Evolutionary conservation across 2,888 invertebrate species (phyloP), one percentile per base, ranked within the genome.

Genomic region (Mythimna impura): DNA sequence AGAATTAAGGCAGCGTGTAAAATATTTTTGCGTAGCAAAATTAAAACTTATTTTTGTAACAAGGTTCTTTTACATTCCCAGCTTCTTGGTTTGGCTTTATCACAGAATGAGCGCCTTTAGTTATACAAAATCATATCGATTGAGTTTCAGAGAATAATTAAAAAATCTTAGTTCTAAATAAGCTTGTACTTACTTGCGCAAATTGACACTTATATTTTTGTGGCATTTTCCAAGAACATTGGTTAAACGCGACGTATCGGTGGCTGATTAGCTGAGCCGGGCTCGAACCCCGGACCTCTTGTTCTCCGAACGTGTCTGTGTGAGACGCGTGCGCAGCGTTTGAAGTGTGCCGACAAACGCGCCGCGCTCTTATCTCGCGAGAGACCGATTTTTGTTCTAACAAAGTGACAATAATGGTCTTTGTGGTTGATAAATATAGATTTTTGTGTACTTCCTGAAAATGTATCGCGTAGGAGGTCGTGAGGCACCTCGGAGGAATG

Each of bases 381-480:
- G 90, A 91, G 93, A 91, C 91, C 92, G 92, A 93, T 94, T 95
- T 93, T 94, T 93, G 93, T 93, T 91, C 91, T 89, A 92, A 92
- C 93, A 91, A 79, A 93, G 92, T 94, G 94, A 94, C 94, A 94
- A 94, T 94, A 94, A 94, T 93, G 92, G 92, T 91, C 93, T 94
- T 93, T 94, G 93, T 93, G 88, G 92, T 92, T 89, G 91, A 93
- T 93, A 94, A 93, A 94, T 92, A 94, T 91, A 87, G 89, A 86
- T 89, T 92, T 92, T 89, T 85, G 86, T 88, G 81, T 87, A 91
- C 90, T 92, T 92, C 90, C 90, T 90, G 83, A 88, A 83, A 81
- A 77, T 78, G 63, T 81, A 67, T 68, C 60, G 78, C 47, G 58
- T 58, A 34, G 70, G 67, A 83, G 78, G 83, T 83, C 58, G 63